Conservation (phyloP, 2,113 vertebrate species). For the Epinephelus fuscoguttatus region DNA sequence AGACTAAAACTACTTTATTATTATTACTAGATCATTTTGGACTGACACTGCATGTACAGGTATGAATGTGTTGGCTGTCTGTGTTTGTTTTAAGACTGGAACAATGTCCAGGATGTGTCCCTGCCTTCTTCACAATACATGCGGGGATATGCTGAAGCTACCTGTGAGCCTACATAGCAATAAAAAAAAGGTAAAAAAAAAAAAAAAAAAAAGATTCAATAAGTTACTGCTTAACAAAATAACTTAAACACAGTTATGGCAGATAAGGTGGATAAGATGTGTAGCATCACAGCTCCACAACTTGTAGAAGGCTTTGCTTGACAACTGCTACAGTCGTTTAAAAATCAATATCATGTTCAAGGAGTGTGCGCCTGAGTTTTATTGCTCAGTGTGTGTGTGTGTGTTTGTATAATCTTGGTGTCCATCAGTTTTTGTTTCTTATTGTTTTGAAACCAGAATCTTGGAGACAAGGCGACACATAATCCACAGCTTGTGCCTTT, state of each 20-base stretch:
- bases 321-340: not conserved
- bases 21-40: not conserved
- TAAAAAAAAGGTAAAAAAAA: too few species aligned
- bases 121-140: conserved; percentile 13
- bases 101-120: conserved; percentile 12
- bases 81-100: conserved; percentile 28
- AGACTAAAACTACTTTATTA: not conserved
- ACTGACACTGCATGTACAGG: not conserved
- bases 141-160: not conserved
- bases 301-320: not conserved
- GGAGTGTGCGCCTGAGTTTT: not conserved
- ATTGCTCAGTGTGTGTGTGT: not conserved
- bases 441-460: not conserved
- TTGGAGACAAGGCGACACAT: not conserved
- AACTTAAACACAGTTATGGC: not conserved
- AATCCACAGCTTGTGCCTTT: conserved; percentile 50
- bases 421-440: not conserved
- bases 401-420: not conserved
- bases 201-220: not conserved
- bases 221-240: not conserved
- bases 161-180: not conserved
- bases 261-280: not conserved
- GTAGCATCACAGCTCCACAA: not conserved
- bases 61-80: not conserved
- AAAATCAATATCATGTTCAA: not conserved